Base-by-base conservation (phyloP, 2,113 vertebrate genomes). In the Paratilapia polleni region DNA sequence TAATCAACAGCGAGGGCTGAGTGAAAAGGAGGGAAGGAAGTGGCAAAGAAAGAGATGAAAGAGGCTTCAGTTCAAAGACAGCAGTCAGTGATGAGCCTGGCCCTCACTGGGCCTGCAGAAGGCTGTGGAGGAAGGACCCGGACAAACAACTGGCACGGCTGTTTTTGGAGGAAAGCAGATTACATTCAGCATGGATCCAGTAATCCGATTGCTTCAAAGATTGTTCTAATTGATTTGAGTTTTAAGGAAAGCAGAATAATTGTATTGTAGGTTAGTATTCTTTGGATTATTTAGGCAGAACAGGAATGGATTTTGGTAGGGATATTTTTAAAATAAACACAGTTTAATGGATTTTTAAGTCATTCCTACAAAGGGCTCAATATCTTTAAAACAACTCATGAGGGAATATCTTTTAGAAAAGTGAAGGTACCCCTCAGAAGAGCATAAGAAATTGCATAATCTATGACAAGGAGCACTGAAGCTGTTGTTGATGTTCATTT, bases 1-100 rank as follows among this genome's bases (percentile, higher is more conserved):
- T 88, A 89, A 89, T 91, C 61, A 82, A 78, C 20, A 59, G 61
- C 85, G 85, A 81, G 66, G 38, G 24, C 80, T 61, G 76, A 2
- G 43, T 77, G 77, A 74, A 84, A 90, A 73, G 80, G 36, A 83
- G 64, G 77, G 78, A 84, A 84, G 88, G 84, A 89, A 81, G 66
- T 57, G 70, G n/a, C 49, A 56, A 58, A 80, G 78, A 79, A 89
- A 77, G 60, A 87, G 88, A 92, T 89, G 84, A 91, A 90, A 90
- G 89, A 74, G 60, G 8, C 61, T 68, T 86, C 74, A 82, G 91
- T 90, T 92, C 85, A 89, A 87, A 87, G 83, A 63, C 78, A 82
- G 78, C 77, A 80, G 80, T 64, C 84, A 58, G 77, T 34, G 82
- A 78, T 83, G 84, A 88, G 79, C 57, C 36, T 2, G 57, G 73